Evolutionary conservation across 1,140 invertebrate species (phyloP).

Genomic region (Ganaspis sp.): DNA sequence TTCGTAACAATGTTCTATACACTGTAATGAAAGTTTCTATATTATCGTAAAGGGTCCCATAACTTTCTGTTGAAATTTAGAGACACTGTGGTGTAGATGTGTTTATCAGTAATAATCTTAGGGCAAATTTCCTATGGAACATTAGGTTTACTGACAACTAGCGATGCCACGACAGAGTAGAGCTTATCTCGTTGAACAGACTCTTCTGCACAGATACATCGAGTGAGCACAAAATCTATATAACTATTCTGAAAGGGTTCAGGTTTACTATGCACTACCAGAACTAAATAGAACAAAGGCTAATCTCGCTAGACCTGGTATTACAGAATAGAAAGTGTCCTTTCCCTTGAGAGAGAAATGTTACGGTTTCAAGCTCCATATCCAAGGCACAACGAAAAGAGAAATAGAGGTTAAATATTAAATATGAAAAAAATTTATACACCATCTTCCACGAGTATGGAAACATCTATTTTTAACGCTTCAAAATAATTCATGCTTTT

Average conservation of each 20-base stretch:
- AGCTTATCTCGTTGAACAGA: conserved; percentile 12
- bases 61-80: neutral
- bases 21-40: neutral
- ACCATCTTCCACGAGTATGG: too few species aligned
- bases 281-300: conserved; percentile 20
- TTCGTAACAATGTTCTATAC: neutral
- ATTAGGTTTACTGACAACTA: conserved; percentile 8
- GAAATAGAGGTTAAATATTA: neutral
- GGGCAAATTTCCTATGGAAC: conserved; percentile 14
- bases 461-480: too few species aligned
- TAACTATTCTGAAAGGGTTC: neutral
- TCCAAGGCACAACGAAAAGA: neutral
- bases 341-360: neutral
- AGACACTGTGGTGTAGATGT: neutral
- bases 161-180: conserved; percentile 9
- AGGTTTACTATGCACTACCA: conserved; percentile 14
- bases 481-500: too few species aligned
- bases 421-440: neutral
- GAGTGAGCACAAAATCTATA: conserved; percentile 12
- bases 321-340: conserved; percentile 25
- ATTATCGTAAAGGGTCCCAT: neutral
- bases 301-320: neutral
- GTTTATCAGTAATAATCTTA: conserved; percentile 4
- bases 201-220: neutral
- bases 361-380: neutral